These are phyloP conservation scores for Junco hyemalis DNA, from an alignment of 2,113 vertebrate genomes.

Conservation along the genomic window DNA sequence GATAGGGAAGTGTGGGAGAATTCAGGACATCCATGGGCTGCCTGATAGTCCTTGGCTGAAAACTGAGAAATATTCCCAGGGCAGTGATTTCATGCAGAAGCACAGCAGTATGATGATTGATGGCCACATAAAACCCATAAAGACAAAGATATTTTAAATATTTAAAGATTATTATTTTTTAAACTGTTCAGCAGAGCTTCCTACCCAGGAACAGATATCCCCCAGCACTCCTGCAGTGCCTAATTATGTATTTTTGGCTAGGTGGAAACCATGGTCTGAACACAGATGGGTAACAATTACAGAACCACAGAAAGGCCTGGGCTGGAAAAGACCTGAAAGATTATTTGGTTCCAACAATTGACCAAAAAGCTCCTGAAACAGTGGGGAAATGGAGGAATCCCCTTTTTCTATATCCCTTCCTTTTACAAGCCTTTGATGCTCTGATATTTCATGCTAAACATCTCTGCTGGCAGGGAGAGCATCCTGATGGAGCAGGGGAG, in stretches of 20 bases:
- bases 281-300: fast-evolving
- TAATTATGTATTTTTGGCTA: background rate
- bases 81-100: background rate
- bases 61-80: background rate
- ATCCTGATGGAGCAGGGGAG: background rate
- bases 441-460: background rate
- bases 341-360: background rate
- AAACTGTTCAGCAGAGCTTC: background rate
- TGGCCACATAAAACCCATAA: background rate
- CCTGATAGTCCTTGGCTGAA: background rate
- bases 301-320: background rate
- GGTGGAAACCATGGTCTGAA: background rate
- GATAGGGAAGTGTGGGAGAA: background rate
- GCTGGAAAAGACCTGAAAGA: background rate
- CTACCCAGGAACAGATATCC: background rate
- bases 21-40: background rate
- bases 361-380: background rate
- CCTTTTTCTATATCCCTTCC: background rate
- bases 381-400: background rate
- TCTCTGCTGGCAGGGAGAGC: background rate
- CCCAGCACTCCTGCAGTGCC: background rate
- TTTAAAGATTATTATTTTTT: background rate
- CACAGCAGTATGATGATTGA: background rate
- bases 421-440: background rate
- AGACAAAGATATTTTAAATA: background rate